Evolutionary conservation across 2,888 invertebrate genomes (phyloP), one percentile per base, ranked within the genome.

Genomic region (Lepidocyrtinus sp.): DNA sequence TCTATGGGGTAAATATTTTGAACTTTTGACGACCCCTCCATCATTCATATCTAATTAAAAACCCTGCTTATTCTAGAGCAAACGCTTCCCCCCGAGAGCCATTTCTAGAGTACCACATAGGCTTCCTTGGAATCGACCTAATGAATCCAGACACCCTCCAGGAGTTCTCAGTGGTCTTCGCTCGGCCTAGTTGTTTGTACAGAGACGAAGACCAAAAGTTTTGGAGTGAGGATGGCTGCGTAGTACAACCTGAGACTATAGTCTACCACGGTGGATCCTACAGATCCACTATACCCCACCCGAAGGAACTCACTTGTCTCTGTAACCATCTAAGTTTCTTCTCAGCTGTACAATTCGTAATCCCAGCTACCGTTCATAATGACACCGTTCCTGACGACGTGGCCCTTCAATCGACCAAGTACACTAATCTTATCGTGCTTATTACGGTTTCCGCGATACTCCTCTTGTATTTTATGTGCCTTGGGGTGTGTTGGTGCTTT

Each of bases 271-370:
- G 12, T 36, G 36, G 36, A 5, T 5, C 5, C 12, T 36, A 7
- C 36, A 69, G 5, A 21, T 36, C 36, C 25, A 68, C 9, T 3
- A 26, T 26, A 26, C 19, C n/a, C 2, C 27, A 27, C 17, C 21
- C 26, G 15, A 2, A 12, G 15, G 46, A 17, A 0, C 67, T 83
- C 1, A 68, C 78, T 50, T 85, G 84, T 46, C 63, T 70, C 7
- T 85, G 86, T 22, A 59, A 73, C 24, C 86, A 85, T 62, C 68
- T 81, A 15, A 85, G 84, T 19, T 69, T 83, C 9, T 81, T 85
- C 26, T 69, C 83, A 0, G 85, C 78, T 1, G 75, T 81, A 15
- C 65, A 77, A 22, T 81, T 86, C 36, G 50, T 83, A 3, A 27
- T 79, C 0, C 85, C 85, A 0, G 70, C 79, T 36, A 46, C 50